phyloP scores from a whole-genome alignment of 2,113 vertebrate genomes.

The Pelecanus crispus region DNA sequence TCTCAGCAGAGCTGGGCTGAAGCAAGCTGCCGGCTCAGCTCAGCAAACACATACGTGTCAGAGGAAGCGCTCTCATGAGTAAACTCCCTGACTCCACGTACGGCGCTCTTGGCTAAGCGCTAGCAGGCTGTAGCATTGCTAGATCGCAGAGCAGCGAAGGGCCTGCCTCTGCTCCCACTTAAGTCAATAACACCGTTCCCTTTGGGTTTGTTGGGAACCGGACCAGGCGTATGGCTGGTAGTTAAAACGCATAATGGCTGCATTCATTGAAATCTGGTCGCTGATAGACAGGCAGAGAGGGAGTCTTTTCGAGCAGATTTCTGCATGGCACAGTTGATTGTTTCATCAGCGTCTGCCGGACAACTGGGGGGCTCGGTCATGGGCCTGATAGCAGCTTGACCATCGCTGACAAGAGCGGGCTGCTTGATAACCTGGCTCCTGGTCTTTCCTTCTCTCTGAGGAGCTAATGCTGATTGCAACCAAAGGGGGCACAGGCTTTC shows the following conservation, averaged over 20 bases:
- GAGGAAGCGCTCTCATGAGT: background rate
- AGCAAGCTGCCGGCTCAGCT: background rate
- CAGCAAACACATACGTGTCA: background rate
- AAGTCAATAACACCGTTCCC: background rate
- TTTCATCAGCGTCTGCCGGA: background rate
- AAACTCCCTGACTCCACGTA: background rate
- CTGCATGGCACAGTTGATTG: background rate
- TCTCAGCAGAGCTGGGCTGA: background rate
- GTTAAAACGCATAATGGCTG: background rate
- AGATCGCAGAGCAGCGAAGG: background rate
- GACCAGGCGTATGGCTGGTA: background rate
- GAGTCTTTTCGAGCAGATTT: background rate
- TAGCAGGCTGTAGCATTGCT: background rate
- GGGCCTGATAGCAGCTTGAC: background rate
- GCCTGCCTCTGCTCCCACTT: constrained; percentile 4
- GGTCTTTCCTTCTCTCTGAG: background rate
- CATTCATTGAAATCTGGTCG: background rate
- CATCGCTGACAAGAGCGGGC: rapidly evolving
- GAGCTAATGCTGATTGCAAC: background rate
- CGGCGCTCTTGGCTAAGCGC: background rate
- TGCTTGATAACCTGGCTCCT: background rate
- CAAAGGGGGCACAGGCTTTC: background rate
- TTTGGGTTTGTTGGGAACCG: background rate
- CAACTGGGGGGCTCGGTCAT: background rate
- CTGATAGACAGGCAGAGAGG: background rate